These are phyloP conservation scores for Paelopatides confundens DNA, from an alignment of 53 echinoderm and acorn worm genomes.

Conservation along the genomic window DNA sequence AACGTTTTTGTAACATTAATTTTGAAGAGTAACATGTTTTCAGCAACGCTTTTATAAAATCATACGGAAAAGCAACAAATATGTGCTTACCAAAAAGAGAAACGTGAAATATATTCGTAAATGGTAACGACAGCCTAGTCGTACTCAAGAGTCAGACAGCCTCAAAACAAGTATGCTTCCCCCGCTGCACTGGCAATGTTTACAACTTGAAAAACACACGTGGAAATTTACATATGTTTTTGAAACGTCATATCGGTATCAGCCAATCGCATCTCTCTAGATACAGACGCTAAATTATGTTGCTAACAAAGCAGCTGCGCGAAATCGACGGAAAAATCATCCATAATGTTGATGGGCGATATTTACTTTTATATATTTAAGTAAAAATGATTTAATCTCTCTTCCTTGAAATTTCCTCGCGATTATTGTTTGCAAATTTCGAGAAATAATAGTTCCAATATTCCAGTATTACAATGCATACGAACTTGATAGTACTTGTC, in stretches of 20 bases:
- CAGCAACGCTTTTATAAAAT: too few relatives aligned
- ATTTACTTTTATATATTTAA: neutral
- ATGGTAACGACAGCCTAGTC: constrained; percentile 48
- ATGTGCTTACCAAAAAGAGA: too few relatives aligned
- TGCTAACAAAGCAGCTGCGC: constrained; percentile 7
- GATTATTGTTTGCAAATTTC: neutral
- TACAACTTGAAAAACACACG: constrained; percentile 8
- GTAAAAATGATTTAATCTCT: neutral
- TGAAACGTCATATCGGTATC: neutral
- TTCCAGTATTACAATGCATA: neutral
- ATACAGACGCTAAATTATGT: constrained; percentile 16
- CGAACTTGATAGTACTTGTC: neutral
- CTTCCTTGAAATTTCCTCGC: neutral
- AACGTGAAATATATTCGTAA: too few relatives aligned
- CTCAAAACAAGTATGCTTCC: too few relatives aligned
- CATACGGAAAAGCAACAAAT: too few relatives aligned
- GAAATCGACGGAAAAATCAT: neutral
- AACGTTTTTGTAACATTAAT: too few relatives aligned
- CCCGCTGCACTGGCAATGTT: constrained; percentile 49
- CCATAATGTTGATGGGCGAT: neutral
- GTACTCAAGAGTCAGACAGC: too few relatives aligned
- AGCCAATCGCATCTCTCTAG: constrained; percentile 8
- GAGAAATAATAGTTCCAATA: neutral
- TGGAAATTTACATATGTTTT: constrained; percentile 34
- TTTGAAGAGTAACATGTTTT: too few relatives aligned